Evolutionary conservation across 2,113 vertebrate species (phyloP).

Genomic region (Turnix velox): DNA sequence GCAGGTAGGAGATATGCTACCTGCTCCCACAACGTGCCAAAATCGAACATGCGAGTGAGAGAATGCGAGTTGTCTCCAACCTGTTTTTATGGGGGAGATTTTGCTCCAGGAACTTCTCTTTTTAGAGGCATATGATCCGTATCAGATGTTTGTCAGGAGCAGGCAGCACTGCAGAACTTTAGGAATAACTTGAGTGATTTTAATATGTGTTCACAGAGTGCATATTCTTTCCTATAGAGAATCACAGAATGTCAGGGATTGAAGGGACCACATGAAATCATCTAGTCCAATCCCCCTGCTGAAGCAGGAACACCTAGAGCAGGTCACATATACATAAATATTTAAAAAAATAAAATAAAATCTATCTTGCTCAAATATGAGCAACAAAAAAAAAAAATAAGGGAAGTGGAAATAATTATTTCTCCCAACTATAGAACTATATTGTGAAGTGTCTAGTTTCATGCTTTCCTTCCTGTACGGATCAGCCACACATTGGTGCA

Average conservation of each 20-base stretch:
- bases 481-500: not conserved
- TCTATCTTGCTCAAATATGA: not conserved
- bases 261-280: too few relatives aligned
- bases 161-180: conserved; percentile 49
- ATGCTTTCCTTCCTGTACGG: not conserved
- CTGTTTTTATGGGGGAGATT: conserved; percentile 68
- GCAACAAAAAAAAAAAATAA: not conserved
- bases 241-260: too few relatives aligned
- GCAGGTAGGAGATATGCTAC: conserved; percentile 82
- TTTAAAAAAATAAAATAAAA: not conserved
- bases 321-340: too few relatives aligned
- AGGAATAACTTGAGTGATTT: conserved; percentile 40
- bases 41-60: conserved; percentile 68
- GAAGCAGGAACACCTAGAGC: too few relatives aligned
- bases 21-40: conserved; percentile 79
- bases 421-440: conserved; percentile 38
- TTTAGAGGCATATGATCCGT: conserved; percentile 62
- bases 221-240: not conserved
- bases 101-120: conserved; percentile 69
- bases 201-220: not conserved
- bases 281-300: too few relatives aligned
- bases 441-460: not conserved
- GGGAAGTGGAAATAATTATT: conserved; percentile 46
- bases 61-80: conserved; percentile 66
- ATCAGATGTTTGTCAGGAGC: conserved; percentile 70